Percentiles rank a stretch among this genome's conserved stretches.
phyloP scores from a whole-genome alignment of 2,113 vertebrate species.

The Litocranius walleri region DNA sequence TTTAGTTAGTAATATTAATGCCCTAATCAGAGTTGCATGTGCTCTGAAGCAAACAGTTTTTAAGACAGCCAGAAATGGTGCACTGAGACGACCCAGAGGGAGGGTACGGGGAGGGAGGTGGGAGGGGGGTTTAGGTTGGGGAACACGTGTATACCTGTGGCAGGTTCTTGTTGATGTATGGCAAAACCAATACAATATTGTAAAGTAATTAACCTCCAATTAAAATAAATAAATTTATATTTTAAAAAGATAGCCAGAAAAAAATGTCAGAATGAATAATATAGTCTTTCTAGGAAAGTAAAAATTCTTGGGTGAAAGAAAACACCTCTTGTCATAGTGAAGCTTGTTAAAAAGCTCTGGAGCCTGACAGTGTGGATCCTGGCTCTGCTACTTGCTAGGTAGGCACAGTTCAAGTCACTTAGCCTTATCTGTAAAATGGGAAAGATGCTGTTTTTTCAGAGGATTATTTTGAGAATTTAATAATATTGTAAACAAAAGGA shows the following conservation, averaged over 20 bases:
- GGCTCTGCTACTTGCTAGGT: not conserved
- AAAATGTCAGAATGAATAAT: not conserved
- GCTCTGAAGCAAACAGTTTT: constrained; percentile 6
- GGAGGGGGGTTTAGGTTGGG: too few relatives aligned
- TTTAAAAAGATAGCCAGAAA: not conserved
- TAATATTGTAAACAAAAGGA: not conserved
- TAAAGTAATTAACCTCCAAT: too few relatives aligned
- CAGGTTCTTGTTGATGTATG: too few relatives aligned
- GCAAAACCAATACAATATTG: too few relatives aligned
- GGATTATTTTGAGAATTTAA: not conserved
- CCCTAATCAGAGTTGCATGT: not conserved
- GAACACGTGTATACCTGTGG: too few relatives aligned
- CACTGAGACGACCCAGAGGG: too few relatives aligned
- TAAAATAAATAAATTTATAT: too few relatives aligned
- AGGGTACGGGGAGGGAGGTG: too few relatives aligned
- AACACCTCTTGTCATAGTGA: not conserved
- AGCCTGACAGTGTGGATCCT: not conserved
- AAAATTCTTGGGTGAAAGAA: not conserved
- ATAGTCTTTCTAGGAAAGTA: not conserved
- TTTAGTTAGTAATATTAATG: not conserved
- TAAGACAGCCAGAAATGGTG: not conserved
- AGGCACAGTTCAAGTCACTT: not conserved
- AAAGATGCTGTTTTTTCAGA: not conserved
- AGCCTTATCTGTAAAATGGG: not conserved
- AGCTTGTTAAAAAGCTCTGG: not conserved